Percentiles rank a stretch among this genome's conserved stretches.
Conservation (phyloP, 2,113 vertebrate species). For the Kryptolebias marmoratus region DNA sequence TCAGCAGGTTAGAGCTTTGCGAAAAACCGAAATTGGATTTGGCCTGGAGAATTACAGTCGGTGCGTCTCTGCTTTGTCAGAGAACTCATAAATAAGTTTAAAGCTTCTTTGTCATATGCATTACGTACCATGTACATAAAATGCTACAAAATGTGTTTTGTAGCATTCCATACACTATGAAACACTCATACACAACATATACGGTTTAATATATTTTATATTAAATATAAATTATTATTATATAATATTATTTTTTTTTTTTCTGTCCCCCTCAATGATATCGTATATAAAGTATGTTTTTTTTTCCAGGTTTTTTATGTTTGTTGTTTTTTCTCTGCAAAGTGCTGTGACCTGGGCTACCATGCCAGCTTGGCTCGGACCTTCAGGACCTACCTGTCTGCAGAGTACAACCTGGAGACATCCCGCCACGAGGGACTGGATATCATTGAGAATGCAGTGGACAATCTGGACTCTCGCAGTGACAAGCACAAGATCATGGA, state of each 20-base stretch:
- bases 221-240: too few relatives aligned
- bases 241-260: not conserved
- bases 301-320: not conserved
- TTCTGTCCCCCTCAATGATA: not conserved
- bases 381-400: conserved; percentile 95
- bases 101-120: too few relatives aligned
- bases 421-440: conserved; percentile 97
- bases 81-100: too few relatives aligned
- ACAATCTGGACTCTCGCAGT: conserved; percentile 94
- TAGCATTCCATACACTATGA: too few relatives aligned
- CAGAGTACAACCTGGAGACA: conserved; percentile 97
- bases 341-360: conserved; percentile 98
- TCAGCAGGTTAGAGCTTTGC: too few relatives aligned
- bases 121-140: too few relatives aligned
- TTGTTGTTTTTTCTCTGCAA: conserved; percentile 18
- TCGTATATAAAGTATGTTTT: not conserved
- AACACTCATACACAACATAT: too few relatives aligned
- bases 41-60: too few relatives aligned
- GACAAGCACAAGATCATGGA: conserved; percentile 99
- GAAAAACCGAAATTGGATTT: too few relatives aligned
- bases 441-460: conserved; percentile 93
- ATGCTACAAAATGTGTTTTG: too few relatives aligned
- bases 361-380: conserved; percentile 94
- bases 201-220: too few relatives aligned
- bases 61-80: too few relatives aligned